Evolutionary conservation across 2,113 vertebrate species (phyloP).

Genomic region (Melanotaenia duboulayi): DNA sequence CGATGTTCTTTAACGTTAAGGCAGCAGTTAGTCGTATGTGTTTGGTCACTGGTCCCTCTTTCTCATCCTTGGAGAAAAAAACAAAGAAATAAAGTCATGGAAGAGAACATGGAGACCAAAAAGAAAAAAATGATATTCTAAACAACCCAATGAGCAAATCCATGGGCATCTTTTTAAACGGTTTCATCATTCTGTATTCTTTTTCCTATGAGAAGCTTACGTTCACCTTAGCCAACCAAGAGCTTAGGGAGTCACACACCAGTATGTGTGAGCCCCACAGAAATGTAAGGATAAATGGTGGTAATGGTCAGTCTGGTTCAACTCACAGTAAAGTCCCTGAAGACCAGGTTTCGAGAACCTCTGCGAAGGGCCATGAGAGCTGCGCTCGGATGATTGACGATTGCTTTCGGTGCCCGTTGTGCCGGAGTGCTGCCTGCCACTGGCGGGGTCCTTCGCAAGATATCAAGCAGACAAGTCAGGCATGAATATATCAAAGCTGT

Average conservation of each 20-base stretch:
- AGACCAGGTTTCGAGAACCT: slow-evolving; percentile 97
- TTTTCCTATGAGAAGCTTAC: slow-evolving; percentile 22
- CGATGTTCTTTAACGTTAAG: slow-evolving; percentile 99
- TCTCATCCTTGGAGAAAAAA: slow-evolving; percentile 89
- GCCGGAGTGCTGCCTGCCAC: slow-evolving; percentile 84
- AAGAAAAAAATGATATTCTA: not conserved
- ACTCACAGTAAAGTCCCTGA: slow-evolving; percentile 99
- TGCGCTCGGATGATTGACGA: slow-evolving; percentile 98
- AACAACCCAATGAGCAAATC: not conserved
- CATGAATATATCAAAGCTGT: not conserved
- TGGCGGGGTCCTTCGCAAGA: slow-evolving; percentile 85
- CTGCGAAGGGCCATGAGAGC: slow-evolving; percentile 97
- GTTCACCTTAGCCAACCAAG: not conserved
- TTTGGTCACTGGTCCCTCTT: slow-evolving; percentile 99
- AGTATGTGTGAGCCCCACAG: not conserved
- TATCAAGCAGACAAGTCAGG: not conserved
- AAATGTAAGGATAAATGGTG: not conserved
- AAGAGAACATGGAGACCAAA: not conserved
- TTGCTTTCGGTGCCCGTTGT: slow-evolving; percentile 94
- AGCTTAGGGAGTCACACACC: slow-evolving; percentile 20
- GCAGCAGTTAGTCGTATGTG: slow-evolving; percentile 99
- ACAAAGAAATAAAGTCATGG: not conserved
- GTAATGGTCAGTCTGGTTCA: not conserved
- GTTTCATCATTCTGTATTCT: not conserved
- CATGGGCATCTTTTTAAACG: not conserved